Evolutionary conservation across 2,113 vertebrate species (phyloP).

Genomic region (pig (Sus scrofa)): DNA sequence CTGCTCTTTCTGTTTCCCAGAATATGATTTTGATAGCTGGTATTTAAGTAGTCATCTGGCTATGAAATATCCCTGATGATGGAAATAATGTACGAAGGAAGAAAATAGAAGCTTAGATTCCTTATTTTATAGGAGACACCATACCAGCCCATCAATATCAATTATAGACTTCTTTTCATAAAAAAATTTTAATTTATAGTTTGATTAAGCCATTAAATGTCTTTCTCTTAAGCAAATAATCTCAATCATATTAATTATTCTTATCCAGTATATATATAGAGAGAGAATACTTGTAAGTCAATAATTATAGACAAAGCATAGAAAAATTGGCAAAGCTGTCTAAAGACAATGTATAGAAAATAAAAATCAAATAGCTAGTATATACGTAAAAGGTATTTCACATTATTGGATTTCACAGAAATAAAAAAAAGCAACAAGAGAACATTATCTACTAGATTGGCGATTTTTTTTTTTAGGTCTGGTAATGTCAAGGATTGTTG

Average conservation of each 20-base stretch:
- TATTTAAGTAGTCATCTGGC: not conserved
- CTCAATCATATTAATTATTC: not conserved
- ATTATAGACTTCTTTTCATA: not conserved
- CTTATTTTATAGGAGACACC: not conserved
- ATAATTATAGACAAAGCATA: not conserved
- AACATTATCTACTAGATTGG: not conserved
- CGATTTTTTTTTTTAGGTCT: not conserved
- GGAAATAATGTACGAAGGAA: not conserved
- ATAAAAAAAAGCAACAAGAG: not conserved
- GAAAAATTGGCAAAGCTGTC: not conserved
- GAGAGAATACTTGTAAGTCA: not conserved
- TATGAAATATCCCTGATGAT: not conserved
- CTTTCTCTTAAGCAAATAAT: not conserved
- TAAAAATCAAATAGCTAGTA: not conserved
- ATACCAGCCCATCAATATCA: not conserved
- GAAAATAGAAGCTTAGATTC: not conserved
- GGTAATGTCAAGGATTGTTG: not conserved
- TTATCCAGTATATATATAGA: not conserved
- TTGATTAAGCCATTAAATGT: not conserved
- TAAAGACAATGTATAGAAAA: not conserved
- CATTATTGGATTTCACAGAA: not conserved
- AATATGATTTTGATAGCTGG: not conserved
- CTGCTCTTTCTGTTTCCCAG: not conserved
- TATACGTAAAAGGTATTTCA: not conserved
- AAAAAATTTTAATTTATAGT: not conserved